These are phyloP conservation scores for Coccyzus lansbergi DNA, from an alignment of 2,797 vertebrate genomes.

Conservation along the genomic window DNA sequence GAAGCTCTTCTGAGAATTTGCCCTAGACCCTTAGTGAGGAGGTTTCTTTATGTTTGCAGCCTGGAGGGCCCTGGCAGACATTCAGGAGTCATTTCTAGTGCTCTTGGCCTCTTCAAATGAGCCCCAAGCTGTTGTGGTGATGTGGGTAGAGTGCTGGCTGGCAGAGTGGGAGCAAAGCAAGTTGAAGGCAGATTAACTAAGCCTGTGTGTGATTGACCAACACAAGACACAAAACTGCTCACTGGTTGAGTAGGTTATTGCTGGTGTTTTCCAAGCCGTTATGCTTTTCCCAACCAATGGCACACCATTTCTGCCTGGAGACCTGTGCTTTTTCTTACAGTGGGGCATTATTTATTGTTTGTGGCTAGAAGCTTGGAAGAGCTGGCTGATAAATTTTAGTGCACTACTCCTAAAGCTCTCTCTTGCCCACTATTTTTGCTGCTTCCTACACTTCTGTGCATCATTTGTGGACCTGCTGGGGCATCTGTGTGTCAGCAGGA, in stretches of 20 bases:
- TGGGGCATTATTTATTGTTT: not conserved
- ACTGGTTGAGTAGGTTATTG: not conserved
- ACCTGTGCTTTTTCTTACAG: not conserved
- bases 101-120: not conserved
- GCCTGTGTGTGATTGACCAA: not conserved
- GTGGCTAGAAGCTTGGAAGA: not conserved
- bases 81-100: not conserved
- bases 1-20: not conserved
- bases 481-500: not conserved
- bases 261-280: not conserved
- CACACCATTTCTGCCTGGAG: not conserved
- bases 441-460: not conserved
- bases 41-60: not conserved
- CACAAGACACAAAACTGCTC: not conserved
- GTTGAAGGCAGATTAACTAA: not conserved
- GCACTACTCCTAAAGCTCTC: not conserved
- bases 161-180: not conserved
- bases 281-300: not conserved
- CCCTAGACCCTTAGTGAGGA: not conserved
- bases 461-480: accelerated
- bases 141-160: accelerated
- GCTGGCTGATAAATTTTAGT: not conserved
- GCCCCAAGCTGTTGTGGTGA: not conserved
- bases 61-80: not conserved
- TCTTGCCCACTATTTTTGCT: not conserved